Conservation (phyloP, 2,797 vertebrate species). For the Rhinatrema bivittatum region DNA sequence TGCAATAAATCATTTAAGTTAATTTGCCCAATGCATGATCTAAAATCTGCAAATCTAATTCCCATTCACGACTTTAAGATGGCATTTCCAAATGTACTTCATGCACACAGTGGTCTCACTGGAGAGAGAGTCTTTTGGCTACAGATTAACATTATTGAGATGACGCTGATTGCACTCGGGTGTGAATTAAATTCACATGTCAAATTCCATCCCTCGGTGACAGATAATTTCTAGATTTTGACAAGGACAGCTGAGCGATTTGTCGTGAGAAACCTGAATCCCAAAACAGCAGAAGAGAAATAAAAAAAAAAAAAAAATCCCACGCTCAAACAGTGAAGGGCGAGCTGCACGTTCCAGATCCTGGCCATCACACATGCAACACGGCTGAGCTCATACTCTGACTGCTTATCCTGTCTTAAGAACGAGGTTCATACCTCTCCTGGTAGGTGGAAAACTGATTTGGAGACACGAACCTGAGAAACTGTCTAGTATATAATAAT, state of each 20-base stretch:
- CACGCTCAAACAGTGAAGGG: too few species aligned
- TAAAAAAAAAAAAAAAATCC: too few species aligned
- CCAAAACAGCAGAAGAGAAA: slow-evolving; percentile 17
- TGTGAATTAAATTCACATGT: slow-evolving; percentile 25
- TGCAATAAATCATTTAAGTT: slow-evolving; percentile 13
- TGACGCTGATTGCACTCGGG: slow-evolving; percentile 12
- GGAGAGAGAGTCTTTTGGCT: slow-evolving; percentile 31
- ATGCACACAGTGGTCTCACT: slow-evolving; percentile 15
- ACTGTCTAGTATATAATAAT: too few species aligned
- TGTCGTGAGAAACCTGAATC: slow-evolving; percentile 20
- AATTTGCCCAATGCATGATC: slow-evolving; percentile 4
- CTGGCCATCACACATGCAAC: too few species aligned
- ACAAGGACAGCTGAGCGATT: slow-evolving; percentile 17
- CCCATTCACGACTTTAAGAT: slow-evolving; percentile 18
- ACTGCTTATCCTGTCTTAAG: too few species aligned
- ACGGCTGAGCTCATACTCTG: too few species aligned
- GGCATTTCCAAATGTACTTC: slow-evolving; percentile 29
- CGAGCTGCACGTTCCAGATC: too few species aligned
- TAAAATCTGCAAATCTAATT: slow-evolving; percentile 36
- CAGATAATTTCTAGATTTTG: slow-evolving; percentile 1
- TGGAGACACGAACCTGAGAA: too few species aligned
- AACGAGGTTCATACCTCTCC: too few species aligned
- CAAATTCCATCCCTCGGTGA: slow-evolving; percentile 23
- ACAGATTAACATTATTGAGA: slow-evolving; percentile 14
- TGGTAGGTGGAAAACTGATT: too few species aligned